Evolutionary conservation across 1,140 invertebrate genomes (phyloP), one percentile per base, ranked within the genome.

Genomic region (Ceratina calcarata): DNA sequence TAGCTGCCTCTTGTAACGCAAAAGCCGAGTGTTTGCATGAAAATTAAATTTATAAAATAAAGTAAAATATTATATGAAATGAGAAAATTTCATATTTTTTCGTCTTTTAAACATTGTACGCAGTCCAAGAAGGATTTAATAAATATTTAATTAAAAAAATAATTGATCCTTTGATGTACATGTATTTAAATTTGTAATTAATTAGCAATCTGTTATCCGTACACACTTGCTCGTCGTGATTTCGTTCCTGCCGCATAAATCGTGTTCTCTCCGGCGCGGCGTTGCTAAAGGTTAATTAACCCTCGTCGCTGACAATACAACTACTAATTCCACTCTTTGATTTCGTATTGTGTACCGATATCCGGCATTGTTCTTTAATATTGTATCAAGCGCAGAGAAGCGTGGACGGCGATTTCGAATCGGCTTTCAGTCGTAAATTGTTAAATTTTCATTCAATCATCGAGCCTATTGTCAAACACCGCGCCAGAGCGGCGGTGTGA

Each of bases 381-480:
- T 51, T 24, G 27, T 27, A 27, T 62, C 58, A 55, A 62, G 16
- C n/a, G 37, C n/a, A 15, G 27, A 64, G n/a, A 45, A 45, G 57
- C 45, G 45, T 55, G 24, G 10, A 1, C 16, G 51, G 4, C 18
- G 67, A 53, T 53, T 78, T 78, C 55, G 49, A 78, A 53, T 16
- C n/a, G 27, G 58, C 49, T 78, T 78, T 69, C 58, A 55, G 32
- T 3, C 45, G 67, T 22, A 62, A 71, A 70, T 77, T 58, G 45
- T 70, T 78, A 78, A 70, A 78, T 78, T 78, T 70, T 70, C 66
- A 18, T n/a, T 70, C 37, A 15, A 70, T 70, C 58, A 70, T 78
- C 22, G 20, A 73, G 51, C 27, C 61, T 64, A 65, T 65, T 72
- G 60, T 79, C 61, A 18, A 79, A 64, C 61, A 20, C 24, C 15